These are phyloP conservation scores for Callipepla californica DNA, from an alignment of 2,113 vertebrate genomes.

Conservation along the genomic window DNA sequence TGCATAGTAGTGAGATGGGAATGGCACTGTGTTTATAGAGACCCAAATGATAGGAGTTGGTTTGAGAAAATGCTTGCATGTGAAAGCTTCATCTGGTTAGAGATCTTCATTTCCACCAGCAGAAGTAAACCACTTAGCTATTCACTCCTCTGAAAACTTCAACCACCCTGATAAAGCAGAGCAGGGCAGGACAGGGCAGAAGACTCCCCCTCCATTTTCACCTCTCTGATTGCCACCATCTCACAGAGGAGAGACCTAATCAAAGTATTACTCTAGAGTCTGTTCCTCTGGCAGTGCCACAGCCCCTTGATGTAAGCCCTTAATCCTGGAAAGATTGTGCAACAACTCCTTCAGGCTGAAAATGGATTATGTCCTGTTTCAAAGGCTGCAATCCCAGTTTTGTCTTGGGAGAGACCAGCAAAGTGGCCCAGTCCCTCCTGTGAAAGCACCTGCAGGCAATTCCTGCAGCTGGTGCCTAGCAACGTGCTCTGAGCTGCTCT, in stretches of 20 bases:
- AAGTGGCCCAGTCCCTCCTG: background rate
- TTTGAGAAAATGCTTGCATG: background rate
- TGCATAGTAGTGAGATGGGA: background rate
- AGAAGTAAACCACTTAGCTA: slow-evolving; percentile 11
- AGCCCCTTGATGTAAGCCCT: slow-evolving; percentile 15
- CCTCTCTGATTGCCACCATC: background rate
- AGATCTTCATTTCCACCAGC: background rate
- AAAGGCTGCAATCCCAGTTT: background rate
- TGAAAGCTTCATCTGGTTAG: background rate
- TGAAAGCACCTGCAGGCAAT: background rate
- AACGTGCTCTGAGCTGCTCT: slow-evolving; percentile 26
- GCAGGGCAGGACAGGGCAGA: background rate
- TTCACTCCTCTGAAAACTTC: slow-evolving; percentile 25
- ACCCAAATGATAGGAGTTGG: background rate
- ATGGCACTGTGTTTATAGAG: background rate
- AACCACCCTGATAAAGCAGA: background rate
- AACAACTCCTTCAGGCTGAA: background rate
- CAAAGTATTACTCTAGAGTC: background rate
- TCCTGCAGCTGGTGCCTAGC: slow-evolving; percentile 49
- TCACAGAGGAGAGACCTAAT: background rate
- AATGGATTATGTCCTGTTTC: background rate
- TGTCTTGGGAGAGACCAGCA: background rate
- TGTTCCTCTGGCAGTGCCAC: background rate
- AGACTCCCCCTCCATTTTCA: background rate
- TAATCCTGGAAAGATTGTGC: background rate